phyloP scores from a whole-genome alignment of 2,888 invertebrate genomes.

The Leptopilina drosophilae region DNA sequence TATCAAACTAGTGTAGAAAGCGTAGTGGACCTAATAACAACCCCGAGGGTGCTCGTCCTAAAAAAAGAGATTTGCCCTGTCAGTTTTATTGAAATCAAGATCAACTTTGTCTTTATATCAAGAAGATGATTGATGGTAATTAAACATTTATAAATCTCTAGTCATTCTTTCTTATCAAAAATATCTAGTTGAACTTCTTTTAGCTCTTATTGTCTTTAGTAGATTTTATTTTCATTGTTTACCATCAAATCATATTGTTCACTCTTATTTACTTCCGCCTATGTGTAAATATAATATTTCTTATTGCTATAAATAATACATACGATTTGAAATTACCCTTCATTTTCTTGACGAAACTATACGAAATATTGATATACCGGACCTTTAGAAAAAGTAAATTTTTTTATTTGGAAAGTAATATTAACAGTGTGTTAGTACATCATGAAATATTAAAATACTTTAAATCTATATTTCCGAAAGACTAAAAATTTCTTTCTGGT shows the following conservation, averaged over 20 bases:
- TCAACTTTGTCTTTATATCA: conserved; percentile 9
- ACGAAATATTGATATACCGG: too few relatives aligned
- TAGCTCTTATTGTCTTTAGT: neutral
- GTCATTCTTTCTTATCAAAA: neutral
- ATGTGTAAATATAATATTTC: neutral
- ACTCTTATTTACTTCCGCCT: neutral
- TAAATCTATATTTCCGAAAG: too few relatives aligned
- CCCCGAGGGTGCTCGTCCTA: neutral
- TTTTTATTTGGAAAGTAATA: neutral
- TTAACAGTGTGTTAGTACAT: too few relatives aligned
- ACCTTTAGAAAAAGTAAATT: neutral
- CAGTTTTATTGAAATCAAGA: neutral
- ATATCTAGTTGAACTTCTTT: neutral
- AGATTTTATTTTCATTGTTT: neutral
- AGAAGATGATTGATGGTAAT: conserved; percentile 24
- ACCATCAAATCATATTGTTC: neutral
- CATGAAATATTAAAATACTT: too few relatives aligned
- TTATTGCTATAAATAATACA: too few relatives aligned
- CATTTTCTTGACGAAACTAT: too few relatives aligned
- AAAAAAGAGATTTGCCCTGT: neutral
- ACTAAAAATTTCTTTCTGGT: too few relatives aligned
- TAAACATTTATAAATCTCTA: neutral
- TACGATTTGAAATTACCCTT: too few relatives aligned
- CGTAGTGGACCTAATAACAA: neutral
- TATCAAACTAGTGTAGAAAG: neutral